Base-by-base conservation (phyloP, 2,113 vertebrate species). In the Xiphias gladius region DNA sequence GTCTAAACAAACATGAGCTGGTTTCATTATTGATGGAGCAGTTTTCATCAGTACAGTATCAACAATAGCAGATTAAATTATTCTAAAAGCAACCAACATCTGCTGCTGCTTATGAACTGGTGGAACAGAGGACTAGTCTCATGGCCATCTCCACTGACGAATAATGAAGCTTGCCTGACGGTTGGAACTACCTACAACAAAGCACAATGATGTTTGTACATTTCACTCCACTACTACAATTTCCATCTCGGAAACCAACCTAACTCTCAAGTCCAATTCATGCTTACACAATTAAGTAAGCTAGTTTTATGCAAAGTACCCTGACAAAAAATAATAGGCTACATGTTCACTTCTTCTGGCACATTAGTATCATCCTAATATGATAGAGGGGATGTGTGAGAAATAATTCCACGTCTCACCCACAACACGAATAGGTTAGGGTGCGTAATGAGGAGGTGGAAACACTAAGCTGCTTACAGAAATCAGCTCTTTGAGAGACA, bases 401-500 rank as follows among this genome's bases (percentile, higher is more conserved):
- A 78, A 88, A 75, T 90, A 88, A 90, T 90, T 89, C 80, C 71
- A 78, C 22, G 28, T 88, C 85, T 88, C 80, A 91, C 70, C 82
- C 81, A 54, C 83, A 83, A 83, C 75, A 76, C 90, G 88, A 93
- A 93, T 86, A 90, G 93, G 90, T 92, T 88, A 88, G 85, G 65
- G 72, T 81, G 85, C 67, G 82, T 93, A 93, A 94, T 93, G 88
- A 93, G 92, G 89, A 93, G 91, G 90, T 91, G 90, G 88, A 86
- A 92, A 88, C 87, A 87, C 86, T 93, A 93, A 94, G 93, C 93
- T 64, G 91, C 93, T 94, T 94, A 93, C 26, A 80, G 85, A 86
- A 93, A 93, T 94, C 87, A 92, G 86, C 90, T 91, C 86, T 93
- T 88, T 91, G 91, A 93, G 87, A 90, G 91, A 93, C 90, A 84